Percentiles rank a stretch among this genome's conserved stretches.
phyloP scores from a whole-genome alignment of 2,113 vertebrate genomes.

The Neodontobutis hainanensis region DNA sequence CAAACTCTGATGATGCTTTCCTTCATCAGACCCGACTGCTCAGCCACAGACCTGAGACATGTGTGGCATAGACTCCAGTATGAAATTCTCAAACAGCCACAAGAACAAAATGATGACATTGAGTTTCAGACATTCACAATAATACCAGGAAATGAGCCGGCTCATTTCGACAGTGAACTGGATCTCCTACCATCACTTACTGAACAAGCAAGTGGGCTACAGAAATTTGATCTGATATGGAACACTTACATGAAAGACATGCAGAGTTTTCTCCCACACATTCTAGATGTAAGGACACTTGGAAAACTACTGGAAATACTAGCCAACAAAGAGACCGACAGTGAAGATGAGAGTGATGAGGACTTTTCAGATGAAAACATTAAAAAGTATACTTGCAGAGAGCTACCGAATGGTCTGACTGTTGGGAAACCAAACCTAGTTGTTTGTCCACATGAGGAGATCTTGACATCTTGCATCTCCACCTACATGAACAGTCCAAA shows the following conservation, averaged over 20 bases:
- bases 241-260: constrained; percentile 79
- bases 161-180: constrained; percentile 22
- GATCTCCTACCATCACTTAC: constrained; percentile 36
- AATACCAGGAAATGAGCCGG: constrained; percentile 21
- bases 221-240: constrained; percentile 80
- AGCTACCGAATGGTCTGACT: constrained; percentile 78
- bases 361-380: constrained; percentile 40
- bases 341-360: constrained; percentile 20
- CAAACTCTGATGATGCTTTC: constrained; percentile 89
- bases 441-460: constrained; percentile 81
- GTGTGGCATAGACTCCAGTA: constrained; percentile 74
- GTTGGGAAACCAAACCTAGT: constrained; percentile 88
- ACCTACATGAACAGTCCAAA: constrained; percentile 86
- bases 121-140: constrained; percentile 74
- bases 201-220: constrained; percentile 27
- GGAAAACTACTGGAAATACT: constrained; percentile 81
- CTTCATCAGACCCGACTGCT: constrained; percentile 83
- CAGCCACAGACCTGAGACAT: constrained; percentile 54
- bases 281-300: constrained; percentile 83
- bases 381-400: constrained; percentile 52
- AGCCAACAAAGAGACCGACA: constrained; percentile 44
- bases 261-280: constrained; percentile 77
- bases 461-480: constrained; percentile 85
- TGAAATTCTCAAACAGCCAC: constrained; percentile 67
- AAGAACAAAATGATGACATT: constrained; percentile 66